phyloP scores from a whole-genome alignment of 2,797 vertebrate genomes.

The Brotula barbata region DNA sequence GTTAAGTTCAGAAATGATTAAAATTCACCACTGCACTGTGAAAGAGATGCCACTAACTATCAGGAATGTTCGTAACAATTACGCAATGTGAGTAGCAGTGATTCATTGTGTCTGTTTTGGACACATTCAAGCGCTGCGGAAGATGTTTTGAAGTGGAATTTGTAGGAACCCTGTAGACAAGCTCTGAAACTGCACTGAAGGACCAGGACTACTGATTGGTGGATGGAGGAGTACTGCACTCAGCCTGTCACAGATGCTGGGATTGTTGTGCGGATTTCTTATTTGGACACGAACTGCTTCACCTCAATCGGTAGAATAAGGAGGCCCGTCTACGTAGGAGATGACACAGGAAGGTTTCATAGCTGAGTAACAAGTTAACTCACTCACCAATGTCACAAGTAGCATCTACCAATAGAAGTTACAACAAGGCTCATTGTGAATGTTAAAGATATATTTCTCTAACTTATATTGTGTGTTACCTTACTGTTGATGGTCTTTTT shows the following conservation, averaged over 20 bases:
- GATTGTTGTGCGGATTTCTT: constrained; percentile 10
- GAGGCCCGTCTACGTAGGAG: background rate
- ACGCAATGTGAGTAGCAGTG: constrained; percentile 16
- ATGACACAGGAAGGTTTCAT: background rate
- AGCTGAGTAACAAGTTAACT: constrained; percentile 8
- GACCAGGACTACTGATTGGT: constrained; percentile 40
- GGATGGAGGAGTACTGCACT: constrained; percentile 18
- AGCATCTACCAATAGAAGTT: constrained; percentile 10
- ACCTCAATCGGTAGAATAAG: background rate
- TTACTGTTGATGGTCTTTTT: no score
- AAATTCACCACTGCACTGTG: constrained; percentile 44
- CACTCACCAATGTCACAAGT: constrained; percentile 5
- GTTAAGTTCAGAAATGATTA: constrained; percentile 7
- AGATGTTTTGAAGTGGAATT: constrained; percentile 19
- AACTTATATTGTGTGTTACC: no score
- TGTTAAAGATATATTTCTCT: no score
- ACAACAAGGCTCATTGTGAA: background rate
- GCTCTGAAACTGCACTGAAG: constrained; percentile 57
- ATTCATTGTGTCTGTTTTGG: constrained; percentile 7
- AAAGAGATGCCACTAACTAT: constrained; percentile 37
- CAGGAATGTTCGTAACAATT: constrained; percentile 11
- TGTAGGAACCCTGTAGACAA: constrained; percentile 31
- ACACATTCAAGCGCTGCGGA: constrained; percentile 15
- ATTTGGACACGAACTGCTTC: constrained; percentile 4
- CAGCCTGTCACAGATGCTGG: constrained; percentile 1